Evolutionary conservation across 2,888 invertebrate genomes (phyloP).

Genomic region (Heliconius cydno): DNA sequence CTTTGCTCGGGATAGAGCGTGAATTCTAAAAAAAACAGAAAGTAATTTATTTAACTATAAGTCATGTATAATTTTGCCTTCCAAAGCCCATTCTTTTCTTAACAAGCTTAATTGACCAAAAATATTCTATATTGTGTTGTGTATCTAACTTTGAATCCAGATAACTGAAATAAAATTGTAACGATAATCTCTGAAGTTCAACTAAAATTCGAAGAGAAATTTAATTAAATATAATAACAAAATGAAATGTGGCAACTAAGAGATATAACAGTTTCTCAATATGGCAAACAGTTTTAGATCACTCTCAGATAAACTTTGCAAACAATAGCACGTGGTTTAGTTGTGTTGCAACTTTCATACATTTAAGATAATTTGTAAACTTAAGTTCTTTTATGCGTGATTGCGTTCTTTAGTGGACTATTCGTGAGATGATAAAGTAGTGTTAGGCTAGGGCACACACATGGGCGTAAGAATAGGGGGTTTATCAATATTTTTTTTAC

Average conservation of each 20-base stretch:
- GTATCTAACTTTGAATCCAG: background rate
- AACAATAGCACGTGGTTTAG: conserved; percentile 30
- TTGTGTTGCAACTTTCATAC: conserved; percentile 34
- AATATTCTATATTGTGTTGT: too few species aligned
- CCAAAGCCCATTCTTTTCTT: too few species aligned
- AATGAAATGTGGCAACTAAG: conserved; percentile 2
- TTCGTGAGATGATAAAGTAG: conserved; percentile 15
- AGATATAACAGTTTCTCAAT: conserved; percentile 8
- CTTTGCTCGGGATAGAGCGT: too few species aligned
- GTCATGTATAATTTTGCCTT: too few species aligned
- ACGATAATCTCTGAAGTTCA: too few species aligned
- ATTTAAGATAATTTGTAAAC: conserved; percentile 33
- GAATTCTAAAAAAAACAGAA: too few species aligned
- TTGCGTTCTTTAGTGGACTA: conserved; percentile 33
- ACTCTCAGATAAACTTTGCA: conserved; percentile 30
- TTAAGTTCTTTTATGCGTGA: conserved; percentile 34
- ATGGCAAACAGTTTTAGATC: conserved; percentile 6
- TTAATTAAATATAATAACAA: background rate
- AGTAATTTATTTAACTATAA: too few species aligned
- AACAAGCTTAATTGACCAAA: too few species aligned
- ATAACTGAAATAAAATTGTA: too few species aligned
- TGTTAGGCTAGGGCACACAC: background rate
- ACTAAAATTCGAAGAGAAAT: background rate
- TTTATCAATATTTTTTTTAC: too few species aligned
- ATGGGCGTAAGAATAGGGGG: too few species aligned